A percentile compares a stretch with the other conserved stretches of the same genome.
Conservation (phyloP, 1,140 invertebrate genomes). For the Pseudomyrmex flavicornis region DNA sequence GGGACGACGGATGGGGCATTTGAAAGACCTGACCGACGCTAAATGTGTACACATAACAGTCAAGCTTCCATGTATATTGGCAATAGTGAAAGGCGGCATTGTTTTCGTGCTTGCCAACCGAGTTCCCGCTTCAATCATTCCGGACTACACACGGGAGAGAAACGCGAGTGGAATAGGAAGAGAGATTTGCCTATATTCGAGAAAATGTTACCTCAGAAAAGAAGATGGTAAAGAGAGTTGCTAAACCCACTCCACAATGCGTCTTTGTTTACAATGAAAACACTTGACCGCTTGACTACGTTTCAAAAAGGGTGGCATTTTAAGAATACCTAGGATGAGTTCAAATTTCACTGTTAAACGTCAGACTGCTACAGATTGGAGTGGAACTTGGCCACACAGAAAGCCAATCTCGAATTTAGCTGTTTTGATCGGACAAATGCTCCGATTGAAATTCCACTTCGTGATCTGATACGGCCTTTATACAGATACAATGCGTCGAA, state of each 20-base stretch:
- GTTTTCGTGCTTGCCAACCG: constrained; percentile 59
- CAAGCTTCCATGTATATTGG: constrained; percentile 66
- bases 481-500: no score
- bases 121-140: constrained; percentile 33
- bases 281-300: not conserved
- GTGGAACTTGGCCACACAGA: no score
- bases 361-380: no score
- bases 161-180: constrained; percentile 24
- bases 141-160: not conserved
- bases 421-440: no score
- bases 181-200: constrained; percentile 62
- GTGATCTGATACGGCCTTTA: no score
- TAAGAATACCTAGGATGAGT: not conserved
- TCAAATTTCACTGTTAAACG: not conserved
- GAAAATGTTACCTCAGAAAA: constrained; percentile 69
- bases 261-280: constrained; percentile 43
- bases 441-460: no score
- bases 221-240: constrained; percentile 26
- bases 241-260: not conserved
- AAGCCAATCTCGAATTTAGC: no score
- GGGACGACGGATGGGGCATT: constrained; percentile 47
- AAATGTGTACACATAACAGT: constrained; percentile 57
- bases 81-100: constrained; percentile 72
- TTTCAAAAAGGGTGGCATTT: constrained; percentile 21
- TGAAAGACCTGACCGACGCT: constrained; percentile 67